These are phyloP conservation scores for Drosophila nannoptera DNA, from an alignment of 1,140 invertebrate species.

Conservation along the genomic window DNA sequence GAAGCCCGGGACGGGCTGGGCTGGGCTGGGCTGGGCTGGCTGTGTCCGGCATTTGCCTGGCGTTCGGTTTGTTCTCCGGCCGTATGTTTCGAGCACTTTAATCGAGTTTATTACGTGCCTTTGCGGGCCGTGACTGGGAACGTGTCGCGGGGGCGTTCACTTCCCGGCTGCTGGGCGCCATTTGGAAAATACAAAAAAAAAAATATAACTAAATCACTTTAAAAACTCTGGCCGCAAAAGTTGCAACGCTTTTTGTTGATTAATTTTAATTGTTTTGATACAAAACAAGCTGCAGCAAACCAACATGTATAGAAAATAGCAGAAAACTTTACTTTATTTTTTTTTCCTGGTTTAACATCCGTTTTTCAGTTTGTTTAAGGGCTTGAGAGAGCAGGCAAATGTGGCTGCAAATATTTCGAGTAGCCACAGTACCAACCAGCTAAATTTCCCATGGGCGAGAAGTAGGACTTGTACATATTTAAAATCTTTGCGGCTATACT, in stretches of 20 bases:
- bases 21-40: constrained; percentile 2
- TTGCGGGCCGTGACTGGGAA: constrained; percentile 3
- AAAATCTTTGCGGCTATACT: constrained; percentile 4
- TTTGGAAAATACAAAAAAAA: constrained; percentile 37
- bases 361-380: constrained; percentile 20
- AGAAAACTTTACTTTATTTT: constrained; percentile 1
- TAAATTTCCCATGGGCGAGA: constrained; percentile 16
- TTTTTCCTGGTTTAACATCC: constrained; percentile 1
- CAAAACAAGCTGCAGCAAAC: constrained; percentile 11
- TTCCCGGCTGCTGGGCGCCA: neutral
- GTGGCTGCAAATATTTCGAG: constrained; percentile 21
- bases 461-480: constrained; percentile 19
- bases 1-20: neutral
- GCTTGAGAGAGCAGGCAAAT: constrained; percentile 5
- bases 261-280: constrained; percentile 52
- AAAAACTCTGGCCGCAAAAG: constrained; percentile 46
- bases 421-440: constrained; percentile 3
- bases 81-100: constrained; percentile 72
- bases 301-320: neutral
- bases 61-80: constrained; percentile 55
- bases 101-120: constrained; percentile 72
- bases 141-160: neutral
- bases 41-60: constrained; percentile 23
- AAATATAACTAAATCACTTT: constrained; percentile 40
- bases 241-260: constrained; percentile 51